These are phyloP conservation scores for Emydoidea blandingii DNA, from an alignment of 2,797 vertebrate species.

Conservation along the genomic window DNA sequence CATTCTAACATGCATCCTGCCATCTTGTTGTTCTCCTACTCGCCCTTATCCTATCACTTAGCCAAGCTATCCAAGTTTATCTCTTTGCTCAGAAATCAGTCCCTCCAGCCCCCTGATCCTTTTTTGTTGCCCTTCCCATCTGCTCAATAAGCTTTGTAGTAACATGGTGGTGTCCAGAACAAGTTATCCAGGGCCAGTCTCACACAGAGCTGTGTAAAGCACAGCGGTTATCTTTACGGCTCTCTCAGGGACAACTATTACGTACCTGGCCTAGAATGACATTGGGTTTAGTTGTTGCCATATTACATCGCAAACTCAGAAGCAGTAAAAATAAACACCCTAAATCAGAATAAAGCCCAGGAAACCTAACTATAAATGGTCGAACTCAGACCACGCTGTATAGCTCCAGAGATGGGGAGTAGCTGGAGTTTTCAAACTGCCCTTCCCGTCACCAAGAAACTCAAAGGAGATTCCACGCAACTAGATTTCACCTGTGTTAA, in stretches of 20 bases:
- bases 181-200: background rate
- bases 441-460: background rate
- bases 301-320: background rate
- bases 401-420: background rate
- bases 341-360: background rate
- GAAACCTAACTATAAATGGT: background rate
- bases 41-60: background rate
- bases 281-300: background rate
- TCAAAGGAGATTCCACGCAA: background rate
- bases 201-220: background rate
- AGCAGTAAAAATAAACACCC: background rate
- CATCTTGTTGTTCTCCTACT: background rate
- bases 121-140: background rate
- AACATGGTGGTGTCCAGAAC: too few relatives aligned
- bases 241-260: background rate
- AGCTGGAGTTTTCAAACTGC: background rate
- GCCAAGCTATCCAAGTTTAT: background rate
- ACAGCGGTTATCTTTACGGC: background rate
- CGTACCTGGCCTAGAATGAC: background rate
- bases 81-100: background rate
- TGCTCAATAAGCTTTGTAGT: fast-evolving
- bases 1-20: background rate
- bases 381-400: background rate
- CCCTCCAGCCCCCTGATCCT: fast-evolving
- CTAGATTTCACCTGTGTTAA: fast-evolving